Evolutionary conservation across 2,888 invertebrate species (phyloP).

Genomic region (Tenodera sinensis): DNA sequence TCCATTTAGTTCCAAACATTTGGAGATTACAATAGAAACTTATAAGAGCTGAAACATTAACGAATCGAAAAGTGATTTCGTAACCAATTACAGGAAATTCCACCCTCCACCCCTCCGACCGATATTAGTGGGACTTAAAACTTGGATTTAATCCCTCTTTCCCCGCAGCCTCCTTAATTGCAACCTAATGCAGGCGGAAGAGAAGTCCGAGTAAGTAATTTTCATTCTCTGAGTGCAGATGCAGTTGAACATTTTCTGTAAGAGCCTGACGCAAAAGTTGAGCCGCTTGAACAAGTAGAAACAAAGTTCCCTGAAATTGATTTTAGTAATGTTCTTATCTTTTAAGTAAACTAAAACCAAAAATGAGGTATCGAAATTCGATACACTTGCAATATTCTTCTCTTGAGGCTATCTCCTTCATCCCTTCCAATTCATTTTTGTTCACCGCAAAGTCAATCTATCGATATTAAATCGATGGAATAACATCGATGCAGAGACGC

Average conservation of each 20-base stretch:
- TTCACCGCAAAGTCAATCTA: background rate
- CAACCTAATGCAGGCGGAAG: background rate
- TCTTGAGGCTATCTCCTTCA: background rate
- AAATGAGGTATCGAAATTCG: background rate
- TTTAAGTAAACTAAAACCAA: background rate
- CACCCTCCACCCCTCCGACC: background rate
- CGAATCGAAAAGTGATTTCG: background rate
- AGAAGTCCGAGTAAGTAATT: background rate
- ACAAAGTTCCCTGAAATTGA: background rate
- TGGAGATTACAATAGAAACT: background rate
- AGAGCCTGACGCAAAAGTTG: background rate
- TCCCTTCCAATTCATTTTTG: background rate
- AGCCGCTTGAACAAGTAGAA: background rate
- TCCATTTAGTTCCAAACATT: background rate
- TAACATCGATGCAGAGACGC: background rate
- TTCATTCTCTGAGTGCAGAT: background rate
- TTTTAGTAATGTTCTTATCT: background rate
- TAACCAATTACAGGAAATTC: background rate
- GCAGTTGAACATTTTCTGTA: background rate
- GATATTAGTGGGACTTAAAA: background rate
- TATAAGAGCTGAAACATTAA: background rate
- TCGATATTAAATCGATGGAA: background rate
- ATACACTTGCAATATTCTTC: background rate
- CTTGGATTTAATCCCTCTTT: background rate
- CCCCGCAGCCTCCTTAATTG: background rate